Evolutionary conservation across 2,113 vertebrate genomes (phyloP).

Genomic region (Chamaea fasciata): DNA sequence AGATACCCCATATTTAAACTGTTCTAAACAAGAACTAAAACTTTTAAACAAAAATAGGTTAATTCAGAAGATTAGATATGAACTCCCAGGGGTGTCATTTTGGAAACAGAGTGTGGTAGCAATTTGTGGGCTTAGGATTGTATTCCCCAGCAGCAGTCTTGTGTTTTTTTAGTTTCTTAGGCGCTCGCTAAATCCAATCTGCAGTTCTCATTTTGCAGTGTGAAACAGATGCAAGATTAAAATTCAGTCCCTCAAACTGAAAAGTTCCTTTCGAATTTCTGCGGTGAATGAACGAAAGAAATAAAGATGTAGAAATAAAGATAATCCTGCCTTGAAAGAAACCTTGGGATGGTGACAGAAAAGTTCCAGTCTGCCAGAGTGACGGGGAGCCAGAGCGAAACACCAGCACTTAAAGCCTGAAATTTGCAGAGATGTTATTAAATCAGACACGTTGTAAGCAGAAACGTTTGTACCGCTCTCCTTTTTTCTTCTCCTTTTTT

Average conservation of each 20-base stretch:
- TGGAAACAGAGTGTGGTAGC: background rate
- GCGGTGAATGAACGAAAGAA: background rate
- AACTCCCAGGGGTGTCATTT: background rate
- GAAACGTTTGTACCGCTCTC: background rate
- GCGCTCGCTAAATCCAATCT: background rate
- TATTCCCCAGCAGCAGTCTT: background rate
- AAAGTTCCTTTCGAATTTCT: background rate
- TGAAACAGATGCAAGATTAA: background rate
- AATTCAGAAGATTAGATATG: background rate
- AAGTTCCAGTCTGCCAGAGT: background rate
- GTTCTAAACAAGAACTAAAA: background rate
- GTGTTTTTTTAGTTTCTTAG: background rate
- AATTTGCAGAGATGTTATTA: slow-evolving; percentile 57
- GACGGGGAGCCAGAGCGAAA: slow-evolving; percentile 49
- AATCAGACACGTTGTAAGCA: slow-evolving; percentile 48
- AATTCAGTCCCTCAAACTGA: background rate
- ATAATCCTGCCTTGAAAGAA: slow-evolving; percentile 49
- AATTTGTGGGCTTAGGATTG: background rate
- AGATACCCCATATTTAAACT: background rate
- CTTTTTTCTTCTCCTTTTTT: background rate
- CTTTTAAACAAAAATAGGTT: background rate
- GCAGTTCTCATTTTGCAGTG: background rate
- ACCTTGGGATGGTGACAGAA: slow-evolving; percentile 27
- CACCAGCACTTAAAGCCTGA: slow-evolving; percentile 18
- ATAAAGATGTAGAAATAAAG: slow-evolving; percentile 21